Conservation (phyloP, 2,797 vertebrate species). For the Botia almorhae region DNA sequence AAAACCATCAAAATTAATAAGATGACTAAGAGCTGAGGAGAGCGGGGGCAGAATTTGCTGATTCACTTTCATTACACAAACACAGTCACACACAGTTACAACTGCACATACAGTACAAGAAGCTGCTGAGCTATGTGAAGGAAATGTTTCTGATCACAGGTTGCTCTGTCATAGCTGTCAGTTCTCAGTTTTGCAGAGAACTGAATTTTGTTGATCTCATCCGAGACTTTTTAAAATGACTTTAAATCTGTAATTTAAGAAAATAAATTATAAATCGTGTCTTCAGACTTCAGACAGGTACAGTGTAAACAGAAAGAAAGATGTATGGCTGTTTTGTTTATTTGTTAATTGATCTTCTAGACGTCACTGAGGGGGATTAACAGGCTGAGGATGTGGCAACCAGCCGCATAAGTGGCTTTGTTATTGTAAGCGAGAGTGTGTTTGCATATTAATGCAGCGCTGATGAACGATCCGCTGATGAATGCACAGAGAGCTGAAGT, state of each 20-base stretch:
- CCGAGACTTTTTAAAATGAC: too few relatives aligned
- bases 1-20: neutral
- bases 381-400: conserved; percentile 10
- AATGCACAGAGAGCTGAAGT: neutral
- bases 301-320: too few relatives aligned
- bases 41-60: neutral
- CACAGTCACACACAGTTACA: neutral
- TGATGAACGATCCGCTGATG: conserved; percentile 1
- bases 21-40: neutral
- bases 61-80: neutral
- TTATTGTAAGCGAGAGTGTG: conserved; percentile 4
- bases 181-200: too few relatives aligned
- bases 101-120: too few relatives aligned
- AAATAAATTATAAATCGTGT: too few relatives aligned
- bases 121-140: too few relatives aligned
- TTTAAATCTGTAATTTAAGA: too few relatives aligned
- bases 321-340: neutral
- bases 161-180: too few relatives aligned
- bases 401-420: conserved; percentile 1
- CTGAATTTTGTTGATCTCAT: too few relatives aligned
- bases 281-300: too few relatives aligned
- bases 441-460: neutral
- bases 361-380: neutral
- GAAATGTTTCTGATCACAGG: too few relatives aligned
- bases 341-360: neutral